phyloP scores from a whole-genome alignment of 2,888 invertebrate species.

The Operophtera brumata region DNA sequence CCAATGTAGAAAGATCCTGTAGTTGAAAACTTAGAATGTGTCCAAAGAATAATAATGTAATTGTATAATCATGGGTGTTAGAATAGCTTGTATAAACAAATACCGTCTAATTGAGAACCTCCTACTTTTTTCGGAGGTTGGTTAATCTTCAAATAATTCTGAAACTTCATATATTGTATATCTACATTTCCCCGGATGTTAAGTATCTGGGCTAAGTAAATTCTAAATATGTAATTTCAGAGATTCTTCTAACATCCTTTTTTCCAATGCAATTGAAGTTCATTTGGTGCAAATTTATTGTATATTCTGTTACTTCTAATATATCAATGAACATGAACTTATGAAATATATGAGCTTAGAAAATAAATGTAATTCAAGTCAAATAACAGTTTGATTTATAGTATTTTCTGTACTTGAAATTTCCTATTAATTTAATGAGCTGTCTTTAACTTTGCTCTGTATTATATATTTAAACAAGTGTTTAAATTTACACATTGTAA shows the following conservation, averaged over 20 bases:
- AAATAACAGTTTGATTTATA: slow-evolving; percentile 4
- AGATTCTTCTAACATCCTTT: too few relatives aligned
- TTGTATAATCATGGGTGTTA: slow-evolving; percentile 10
- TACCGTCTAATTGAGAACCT: too few relatives aligned
- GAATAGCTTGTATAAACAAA: slow-evolving; percentile 8
- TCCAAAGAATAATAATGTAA: slow-evolving; percentile 12
- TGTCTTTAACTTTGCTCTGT: slow-evolving; percentile 9
- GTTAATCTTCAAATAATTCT: background rate
- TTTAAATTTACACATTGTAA: slow-evolving; percentile 33
- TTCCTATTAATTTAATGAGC: background rate
- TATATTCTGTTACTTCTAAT: background rate
- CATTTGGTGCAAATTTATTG: background rate
- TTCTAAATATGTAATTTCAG: too few relatives aligned
- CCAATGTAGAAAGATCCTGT: slow-evolving; percentile 11
- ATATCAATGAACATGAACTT: slow-evolving; percentile 13
- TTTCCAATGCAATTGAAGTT: background rate
- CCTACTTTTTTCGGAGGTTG: too few relatives aligned
- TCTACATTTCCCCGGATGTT: too few relatives aligned
- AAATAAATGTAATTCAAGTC: background rate
- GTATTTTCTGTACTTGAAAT: slow-evolving; percentile 2
- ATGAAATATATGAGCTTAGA: slow-evolving; percentile 20
- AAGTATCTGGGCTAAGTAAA: too few relatives aligned
- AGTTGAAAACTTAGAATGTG: slow-evolving; percentile 4
- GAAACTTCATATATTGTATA: background rate
- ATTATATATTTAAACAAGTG: slow-evolving; percentile 35